phyloP scores from a whole-genome alignment of 1,140 invertebrate species.

The Heliconius melpomene region DNA sequence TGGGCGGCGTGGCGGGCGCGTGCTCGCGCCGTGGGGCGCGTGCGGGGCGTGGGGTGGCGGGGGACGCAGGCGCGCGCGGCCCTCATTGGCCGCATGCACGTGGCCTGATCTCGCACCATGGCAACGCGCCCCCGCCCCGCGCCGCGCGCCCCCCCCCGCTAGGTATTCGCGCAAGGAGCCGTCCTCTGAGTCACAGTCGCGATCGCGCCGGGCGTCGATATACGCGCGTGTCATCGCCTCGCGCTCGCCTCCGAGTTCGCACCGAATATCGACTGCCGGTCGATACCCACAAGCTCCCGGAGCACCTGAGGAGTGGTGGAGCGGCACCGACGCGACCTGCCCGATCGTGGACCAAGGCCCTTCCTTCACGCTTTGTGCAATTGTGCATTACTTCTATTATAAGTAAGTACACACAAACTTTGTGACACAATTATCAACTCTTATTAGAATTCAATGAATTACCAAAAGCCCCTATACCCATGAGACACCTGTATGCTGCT shows the following conservation, averaged over 20 bases:
- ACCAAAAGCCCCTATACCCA: too few species aligned
- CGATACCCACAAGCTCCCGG: constrained; percentile 50
- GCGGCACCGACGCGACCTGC: neutral
- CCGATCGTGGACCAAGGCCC: neutral
- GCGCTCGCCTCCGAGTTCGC: constrained; percentile 26
- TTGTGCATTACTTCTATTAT: neutral
- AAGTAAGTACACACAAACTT: constrained; percentile 3
- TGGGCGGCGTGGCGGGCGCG: constrained; percentile 44
- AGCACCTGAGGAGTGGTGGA: neutral
- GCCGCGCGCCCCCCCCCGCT: constrained; percentile 42
- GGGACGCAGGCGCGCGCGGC: constrained; percentile 23
- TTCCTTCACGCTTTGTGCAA: neutral
- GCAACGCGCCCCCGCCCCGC: constrained; percentile 62
- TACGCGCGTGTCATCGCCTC: constrained; percentile 45
- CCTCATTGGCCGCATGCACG: constrained; percentile 73
- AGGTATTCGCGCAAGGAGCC: constrained; percentile 47
- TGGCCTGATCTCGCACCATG: constrained; percentile 79
- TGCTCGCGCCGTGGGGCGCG: constrained; percentile 28
- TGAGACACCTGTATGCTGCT: too few species aligned
- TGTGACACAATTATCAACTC: neutral
- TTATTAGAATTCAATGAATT: neutral
- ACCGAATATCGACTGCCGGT: constrained; percentile 50
- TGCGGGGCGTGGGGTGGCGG: constrained; percentile 25
- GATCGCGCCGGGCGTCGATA: constrained; percentile 45
- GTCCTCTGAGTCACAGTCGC: constrained; percentile 46